Conservation (phyloP, 2,888 invertebrate genomes). For the Dioctria rufipes region DNA sequence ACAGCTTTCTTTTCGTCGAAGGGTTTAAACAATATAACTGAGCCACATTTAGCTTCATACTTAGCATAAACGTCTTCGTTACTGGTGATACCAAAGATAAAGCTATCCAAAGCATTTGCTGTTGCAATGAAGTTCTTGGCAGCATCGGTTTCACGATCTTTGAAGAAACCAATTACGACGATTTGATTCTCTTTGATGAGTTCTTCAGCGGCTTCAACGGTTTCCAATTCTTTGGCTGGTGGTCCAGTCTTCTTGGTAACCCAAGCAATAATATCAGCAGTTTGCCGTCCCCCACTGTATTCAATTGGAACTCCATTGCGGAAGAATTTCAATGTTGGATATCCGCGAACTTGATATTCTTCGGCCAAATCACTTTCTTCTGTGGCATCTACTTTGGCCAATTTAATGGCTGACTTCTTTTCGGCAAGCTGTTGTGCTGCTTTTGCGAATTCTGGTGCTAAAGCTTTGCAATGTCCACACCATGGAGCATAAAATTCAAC, state of each 20-base stretch:
- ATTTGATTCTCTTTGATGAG: slow-evolving; percentile 85
- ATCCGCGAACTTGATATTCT: slow-evolving; percentile 90
- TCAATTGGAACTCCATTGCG: slow-evolving; percentile 87
- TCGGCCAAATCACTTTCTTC: slow-evolving; percentile 92
- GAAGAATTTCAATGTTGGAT: slow-evolving; percentile 99
- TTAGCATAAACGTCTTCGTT: slow-evolving; percentile 85
- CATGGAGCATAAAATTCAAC: slow-evolving; percentile 99
- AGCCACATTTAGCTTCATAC: slow-evolving; percentile 84
- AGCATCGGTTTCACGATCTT: slow-evolving; percentile 82
- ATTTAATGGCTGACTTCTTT: slow-evolving; percentile 85
- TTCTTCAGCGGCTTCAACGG: slow-evolving; percentile 86
- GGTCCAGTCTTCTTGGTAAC: slow-evolving; percentile 97
- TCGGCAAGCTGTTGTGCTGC: slow-evolving; percentile 90
- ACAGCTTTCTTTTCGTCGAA: slow-evolving; percentile 89
- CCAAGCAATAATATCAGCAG: slow-evolving; percentile 95
- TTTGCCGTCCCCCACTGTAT: slow-evolving; percentile 92
- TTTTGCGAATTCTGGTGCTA: slow-evolving; percentile 96
- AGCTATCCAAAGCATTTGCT: slow-evolving; percentile 87
- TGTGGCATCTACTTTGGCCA: slow-evolving; percentile 98
- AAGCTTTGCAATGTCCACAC: slow-evolving; percentile 99
- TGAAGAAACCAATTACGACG: slow-evolving; percentile 92
- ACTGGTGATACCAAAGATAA: slow-evolving; percentile 89
- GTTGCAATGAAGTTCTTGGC: slow-evolving; percentile 89
- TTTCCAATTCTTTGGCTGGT: slow-evolving; percentile 84
- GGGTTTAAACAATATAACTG: slow-evolving; percentile 93